phyloP scores from a whole-genome alignment of 2,113 vertebrate genomes.

The Lutjanus erythropterus region DNA sequence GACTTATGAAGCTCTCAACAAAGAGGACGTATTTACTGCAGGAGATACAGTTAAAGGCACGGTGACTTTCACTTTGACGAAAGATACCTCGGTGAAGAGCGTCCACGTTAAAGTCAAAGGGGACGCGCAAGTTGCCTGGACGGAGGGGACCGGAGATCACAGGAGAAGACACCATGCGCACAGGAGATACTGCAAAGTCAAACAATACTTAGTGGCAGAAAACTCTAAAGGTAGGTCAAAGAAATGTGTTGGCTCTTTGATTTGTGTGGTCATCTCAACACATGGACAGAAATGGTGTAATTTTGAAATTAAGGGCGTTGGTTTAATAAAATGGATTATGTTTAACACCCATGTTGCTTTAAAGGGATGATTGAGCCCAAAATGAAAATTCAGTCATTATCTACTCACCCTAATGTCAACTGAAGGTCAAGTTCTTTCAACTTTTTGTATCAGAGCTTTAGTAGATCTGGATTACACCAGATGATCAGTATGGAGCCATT shows the following conservation, averaged over 20 bases:
- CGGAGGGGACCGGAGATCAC: background rate
- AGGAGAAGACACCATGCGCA: background rate
- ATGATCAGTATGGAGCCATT: no score
- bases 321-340: background rate
- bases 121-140: constrained; percentile 62
- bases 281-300: no score
- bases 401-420: no score
- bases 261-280: background rate
- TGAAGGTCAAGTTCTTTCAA: no score
- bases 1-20: constrained; percentile 44
- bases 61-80: constrained; percentile 27
- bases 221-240: constrained; percentile 2
- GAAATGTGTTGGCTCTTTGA: background rate
- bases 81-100: constrained; percentile 63
- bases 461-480: no score
- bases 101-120: constrained; percentile 68
- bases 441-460: no score
- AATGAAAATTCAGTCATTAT: no score
- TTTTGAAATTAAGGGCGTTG: background rate
- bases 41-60: constrained; percentile 59
- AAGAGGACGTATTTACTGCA: constrained; percentile 20
- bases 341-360: no score
- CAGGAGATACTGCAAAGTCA: constrained; percentile 77
- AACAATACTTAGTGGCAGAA: constrained; percentile 62
- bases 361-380: no score